These are phyloP conservation scores for Heliothis subflexa DNA, from an alignment of 1,140 invertebrate genomes.

Conservation along the genomic window DNA sequence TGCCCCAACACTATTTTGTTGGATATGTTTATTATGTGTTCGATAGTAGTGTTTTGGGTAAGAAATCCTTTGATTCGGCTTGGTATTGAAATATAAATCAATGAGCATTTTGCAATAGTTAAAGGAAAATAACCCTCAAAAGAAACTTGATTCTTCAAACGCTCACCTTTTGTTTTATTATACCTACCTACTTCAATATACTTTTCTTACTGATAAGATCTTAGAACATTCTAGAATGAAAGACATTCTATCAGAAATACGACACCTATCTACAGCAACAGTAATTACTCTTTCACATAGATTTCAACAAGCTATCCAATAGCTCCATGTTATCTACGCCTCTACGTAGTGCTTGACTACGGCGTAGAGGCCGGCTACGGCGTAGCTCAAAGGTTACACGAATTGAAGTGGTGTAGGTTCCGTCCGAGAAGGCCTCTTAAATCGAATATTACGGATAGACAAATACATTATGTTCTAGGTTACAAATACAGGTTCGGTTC, in stretches of 20 bases:
- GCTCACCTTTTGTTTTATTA: too few species aligned
- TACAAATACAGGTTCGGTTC: not conserved
- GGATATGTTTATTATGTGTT: too few species aligned
- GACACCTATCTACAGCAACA: not conserved
- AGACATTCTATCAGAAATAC: not conserved
- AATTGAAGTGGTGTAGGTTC: constrained; percentile 11
- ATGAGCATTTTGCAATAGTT: too few species aligned
- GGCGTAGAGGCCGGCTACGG: constrained; percentile 11
- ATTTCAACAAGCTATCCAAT: constrained; percentile 24
- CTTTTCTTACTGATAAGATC: too few species aligned
- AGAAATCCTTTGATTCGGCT: too few species aligned
- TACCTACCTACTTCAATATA: too few species aligned
- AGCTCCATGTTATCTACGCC: constrained; percentile 14
- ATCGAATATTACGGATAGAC: not conserved
- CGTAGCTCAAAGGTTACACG: constrained; percentile 37
- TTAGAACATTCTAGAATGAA: not conserved
- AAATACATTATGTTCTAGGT: not conserved
- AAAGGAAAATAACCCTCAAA: too few species aligned
- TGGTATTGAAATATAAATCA: too few species aligned
- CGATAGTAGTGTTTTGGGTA: too few species aligned
- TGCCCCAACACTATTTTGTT: too few species aligned
- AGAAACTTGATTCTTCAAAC: too few species aligned
- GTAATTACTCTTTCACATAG: not conserved
- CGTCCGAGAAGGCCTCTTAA: constrained; percentile 12
- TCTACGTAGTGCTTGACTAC: not conserved